phyloP scores from a whole-genome alignment of 2,113 vertebrate species.

The Anoura caudifer region DNA sequence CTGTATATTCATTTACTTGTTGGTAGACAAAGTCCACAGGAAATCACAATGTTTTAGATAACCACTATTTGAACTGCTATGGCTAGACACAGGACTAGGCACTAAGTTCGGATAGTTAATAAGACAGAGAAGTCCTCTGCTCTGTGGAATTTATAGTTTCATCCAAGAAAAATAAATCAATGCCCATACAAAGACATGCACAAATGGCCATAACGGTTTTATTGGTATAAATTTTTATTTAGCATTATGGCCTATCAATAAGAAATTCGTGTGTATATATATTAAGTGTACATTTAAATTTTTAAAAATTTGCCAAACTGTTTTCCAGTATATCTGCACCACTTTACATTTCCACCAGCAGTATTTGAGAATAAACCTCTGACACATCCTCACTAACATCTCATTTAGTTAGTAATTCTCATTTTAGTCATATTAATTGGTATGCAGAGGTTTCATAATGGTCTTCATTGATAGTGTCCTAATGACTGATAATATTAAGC shows the following conservation, averaged over 20 bases:
- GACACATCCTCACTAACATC: not conserved
- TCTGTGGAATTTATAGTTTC: not conserved
- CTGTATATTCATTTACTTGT: not conserved
- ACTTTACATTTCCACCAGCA: not conserved
- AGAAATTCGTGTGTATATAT: not conserved
- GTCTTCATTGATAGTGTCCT: not conserved
- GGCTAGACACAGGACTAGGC: not conserved
- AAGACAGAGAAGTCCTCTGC: not conserved
- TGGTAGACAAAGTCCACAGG: not conserved
- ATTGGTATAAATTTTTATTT: not conserved
- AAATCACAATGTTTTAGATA: not conserved
- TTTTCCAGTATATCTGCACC: not conserved
- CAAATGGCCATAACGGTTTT: not conserved
- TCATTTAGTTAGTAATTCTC: not conserved
- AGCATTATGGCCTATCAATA: not conserved
- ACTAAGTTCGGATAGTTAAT: not conserved
- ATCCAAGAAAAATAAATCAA: not conserved
- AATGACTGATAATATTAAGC: not conserved
- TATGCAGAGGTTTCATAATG: not conserved
- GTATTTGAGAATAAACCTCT: not conserved
- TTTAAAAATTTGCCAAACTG: not conserved
- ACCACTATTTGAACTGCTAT: not conserved
- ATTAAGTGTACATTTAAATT: not conserved
- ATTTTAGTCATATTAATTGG: not conserved
- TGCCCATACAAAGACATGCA: not conserved